Evolutionary conservation across 2,888 invertebrate species (phyloP).

Genomic region (Brachypalpus laphriformis): DNA sequence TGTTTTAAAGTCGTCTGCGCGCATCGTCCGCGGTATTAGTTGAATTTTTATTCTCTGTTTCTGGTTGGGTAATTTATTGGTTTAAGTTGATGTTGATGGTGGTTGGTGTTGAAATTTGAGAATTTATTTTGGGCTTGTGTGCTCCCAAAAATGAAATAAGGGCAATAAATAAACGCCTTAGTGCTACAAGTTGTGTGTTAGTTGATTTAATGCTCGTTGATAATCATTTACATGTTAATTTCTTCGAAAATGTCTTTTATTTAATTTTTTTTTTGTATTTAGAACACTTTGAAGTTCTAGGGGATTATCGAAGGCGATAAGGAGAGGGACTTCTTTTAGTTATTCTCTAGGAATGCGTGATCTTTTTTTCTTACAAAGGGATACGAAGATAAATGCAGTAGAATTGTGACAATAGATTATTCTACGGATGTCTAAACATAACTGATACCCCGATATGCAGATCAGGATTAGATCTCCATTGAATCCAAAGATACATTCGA

Average conservation of each 20-base stretch:
- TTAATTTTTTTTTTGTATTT: background rate
- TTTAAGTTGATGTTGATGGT: conserved; percentile 50
- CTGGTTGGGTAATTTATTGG: conserved; percentile 56
- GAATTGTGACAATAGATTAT: background rate
- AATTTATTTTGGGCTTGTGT: conserved; percentile 48
- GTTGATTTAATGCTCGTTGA: conserved; percentile 62
- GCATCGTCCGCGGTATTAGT: background rate
- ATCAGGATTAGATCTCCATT: background rate
- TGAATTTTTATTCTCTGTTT: background rate
- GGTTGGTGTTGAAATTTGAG: conserved; percentile 72
- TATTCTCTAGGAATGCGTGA: background rate
- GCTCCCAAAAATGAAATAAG: conserved; percentile 66
- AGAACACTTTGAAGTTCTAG: conserved; percentile 1
- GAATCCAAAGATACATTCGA: no score
- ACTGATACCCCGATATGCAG: background rate
- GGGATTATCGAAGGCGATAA: background rate
- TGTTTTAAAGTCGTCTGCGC: conserved; percentile 9
- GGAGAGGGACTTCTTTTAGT: background rate
- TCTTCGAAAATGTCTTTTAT: conserved; percentile 17
- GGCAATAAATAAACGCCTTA: conserved; percentile 65
- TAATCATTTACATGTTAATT: conserved; percentile 64
- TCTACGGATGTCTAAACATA: background rate
- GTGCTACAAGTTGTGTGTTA: conserved; percentile 45
- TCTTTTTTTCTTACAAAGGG: background rate
- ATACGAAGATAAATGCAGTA: background rate